A percentile compares a stretch with the other conserved stretches of the same genome.
Evolutionary conservation across 2,113 vertebrate genomes (phyloP).

Genomic region (Pagrus major): DNA sequence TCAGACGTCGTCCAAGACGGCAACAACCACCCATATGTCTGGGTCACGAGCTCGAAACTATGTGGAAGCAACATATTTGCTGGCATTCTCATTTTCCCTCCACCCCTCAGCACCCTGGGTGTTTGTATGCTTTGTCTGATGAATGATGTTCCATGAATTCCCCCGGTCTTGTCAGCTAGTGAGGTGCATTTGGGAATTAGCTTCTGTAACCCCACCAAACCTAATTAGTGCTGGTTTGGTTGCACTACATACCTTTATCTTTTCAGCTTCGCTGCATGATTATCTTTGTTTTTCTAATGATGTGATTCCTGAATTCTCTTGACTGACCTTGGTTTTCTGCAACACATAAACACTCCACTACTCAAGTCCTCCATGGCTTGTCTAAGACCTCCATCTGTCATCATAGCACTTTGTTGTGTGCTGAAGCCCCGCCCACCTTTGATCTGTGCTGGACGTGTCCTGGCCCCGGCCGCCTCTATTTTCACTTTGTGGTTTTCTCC

Average conservation of each 20-base stretch:
- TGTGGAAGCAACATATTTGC: conserved; percentile 13
- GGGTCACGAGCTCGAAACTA: conserved; percentile 10
- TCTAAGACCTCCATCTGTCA: conserved; percentile 66
- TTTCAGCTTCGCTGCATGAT: background rate
- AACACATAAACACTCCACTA: conserved; percentile 30
- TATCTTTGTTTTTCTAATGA: background rate
- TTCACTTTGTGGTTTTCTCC: conserved; percentile 72
- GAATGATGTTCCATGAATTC: conserved; percentile 43
- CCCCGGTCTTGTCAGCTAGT: background rate
- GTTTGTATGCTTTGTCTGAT: conserved; percentile 28
- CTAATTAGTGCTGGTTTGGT: background rate
- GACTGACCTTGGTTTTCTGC: conserved; percentile 27
- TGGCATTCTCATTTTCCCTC: conserved; percentile 28
- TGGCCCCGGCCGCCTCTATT: conserved; percentile 69
- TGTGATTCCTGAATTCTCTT: background rate
- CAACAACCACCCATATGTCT: conserved; percentile 42
- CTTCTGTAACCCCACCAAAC: conserved; percentile 14
- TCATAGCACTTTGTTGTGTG: conserved; percentile 68
- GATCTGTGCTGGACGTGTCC: conserved; percentile 63
- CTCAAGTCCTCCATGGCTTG: conserved; percentile 25
- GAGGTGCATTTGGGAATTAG: conserved; percentile 11
- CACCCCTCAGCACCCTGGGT: conserved; percentile 52
- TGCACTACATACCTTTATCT: background rate
- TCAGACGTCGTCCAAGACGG: conserved; percentile 39
- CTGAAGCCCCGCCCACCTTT: conserved; percentile 65